Conservation (phyloP, 2,113 vertebrate species). For the Brevimyrus niger region DNA sequence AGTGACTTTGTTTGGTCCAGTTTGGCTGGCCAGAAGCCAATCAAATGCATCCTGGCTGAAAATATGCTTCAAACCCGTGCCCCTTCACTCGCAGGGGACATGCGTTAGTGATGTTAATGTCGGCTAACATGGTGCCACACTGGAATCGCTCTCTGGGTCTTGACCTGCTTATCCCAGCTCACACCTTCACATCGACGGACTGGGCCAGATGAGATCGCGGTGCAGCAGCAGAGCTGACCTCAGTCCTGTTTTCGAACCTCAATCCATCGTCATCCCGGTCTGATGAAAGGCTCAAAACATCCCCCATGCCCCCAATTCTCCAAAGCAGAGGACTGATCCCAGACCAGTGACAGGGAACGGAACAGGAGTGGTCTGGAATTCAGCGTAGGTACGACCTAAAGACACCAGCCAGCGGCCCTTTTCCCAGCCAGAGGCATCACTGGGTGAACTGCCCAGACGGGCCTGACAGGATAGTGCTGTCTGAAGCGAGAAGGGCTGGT, state of each 20-base stretch:
- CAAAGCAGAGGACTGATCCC: neutral
- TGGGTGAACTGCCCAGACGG: neutral
- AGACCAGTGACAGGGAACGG: neutral
- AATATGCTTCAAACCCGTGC: neutral
- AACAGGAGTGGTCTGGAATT: neutral
- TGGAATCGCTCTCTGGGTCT: neutral
- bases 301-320: neutral
- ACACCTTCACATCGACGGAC: neutral
- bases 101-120: neutral
- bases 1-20: neutral
- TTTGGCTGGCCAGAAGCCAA: neutral
- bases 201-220: neutral
- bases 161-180: neutral
- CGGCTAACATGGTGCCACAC: neutral
- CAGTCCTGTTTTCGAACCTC: neutral
- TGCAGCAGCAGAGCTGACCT: neutral
- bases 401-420: neutral
- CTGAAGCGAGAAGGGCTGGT: neutral
- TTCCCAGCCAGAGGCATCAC: neutral
- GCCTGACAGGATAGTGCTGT: neutral
- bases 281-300: neutral
- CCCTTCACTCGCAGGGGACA: neutral
- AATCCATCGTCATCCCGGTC: neutral
- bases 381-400: no score
- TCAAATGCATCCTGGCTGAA: no score